These are phyloP conservation scores for Caranx melampygus DNA, from an alignment of 2,113 vertebrate species.

Conservation along the genomic window DNA sequence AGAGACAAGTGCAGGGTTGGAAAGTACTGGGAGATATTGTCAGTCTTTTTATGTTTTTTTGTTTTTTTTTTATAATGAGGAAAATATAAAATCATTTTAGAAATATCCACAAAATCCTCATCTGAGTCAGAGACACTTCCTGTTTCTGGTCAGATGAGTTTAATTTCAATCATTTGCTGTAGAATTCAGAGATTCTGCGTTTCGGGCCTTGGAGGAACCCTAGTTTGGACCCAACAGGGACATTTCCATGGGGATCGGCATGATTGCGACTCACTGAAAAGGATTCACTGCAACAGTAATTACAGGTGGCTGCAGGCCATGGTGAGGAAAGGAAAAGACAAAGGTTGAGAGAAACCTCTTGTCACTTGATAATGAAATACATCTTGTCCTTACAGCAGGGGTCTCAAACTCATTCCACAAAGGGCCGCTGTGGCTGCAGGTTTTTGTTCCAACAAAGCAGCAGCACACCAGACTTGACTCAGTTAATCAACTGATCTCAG, in stretches of 20 bases:
- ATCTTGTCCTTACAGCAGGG: not conserved
- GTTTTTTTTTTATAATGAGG: not conserved
- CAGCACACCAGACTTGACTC: too few species aligned
- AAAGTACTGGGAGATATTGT: not conserved
- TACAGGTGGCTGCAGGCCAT: constrained; percentile 14
- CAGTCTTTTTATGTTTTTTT: not conserved
- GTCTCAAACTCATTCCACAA: too few species aligned
- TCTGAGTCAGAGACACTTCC: constrained; percentile 5
- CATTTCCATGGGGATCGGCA: constrained; percentile 14
- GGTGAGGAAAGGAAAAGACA: constrained; percentile 3
- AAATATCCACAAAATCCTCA: not conserved
- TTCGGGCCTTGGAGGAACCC: not conserved
- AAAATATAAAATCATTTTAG: not conserved
- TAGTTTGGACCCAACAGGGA: constrained; percentile 2
- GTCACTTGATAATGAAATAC: constrained; percentile 6
- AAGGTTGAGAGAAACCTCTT: constrained; percentile 8
- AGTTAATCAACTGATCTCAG: too few species aligned
- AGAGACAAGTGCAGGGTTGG: not conserved
- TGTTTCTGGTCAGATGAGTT: not conserved
- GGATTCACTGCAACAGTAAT: constrained; percentile 19
- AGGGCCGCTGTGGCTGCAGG: too few species aligned
- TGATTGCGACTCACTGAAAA: constrained; percentile 10
- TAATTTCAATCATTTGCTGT: constrained; percentile 3
- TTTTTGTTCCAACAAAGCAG: too few species aligned
- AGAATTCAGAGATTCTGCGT: constrained; percentile 3